Evolutionary conservation across 1,140 invertebrate species (phyloP), one percentile per base, ranked within the genome.

Genomic region (Leptinotarsa lineolata): DNA sequence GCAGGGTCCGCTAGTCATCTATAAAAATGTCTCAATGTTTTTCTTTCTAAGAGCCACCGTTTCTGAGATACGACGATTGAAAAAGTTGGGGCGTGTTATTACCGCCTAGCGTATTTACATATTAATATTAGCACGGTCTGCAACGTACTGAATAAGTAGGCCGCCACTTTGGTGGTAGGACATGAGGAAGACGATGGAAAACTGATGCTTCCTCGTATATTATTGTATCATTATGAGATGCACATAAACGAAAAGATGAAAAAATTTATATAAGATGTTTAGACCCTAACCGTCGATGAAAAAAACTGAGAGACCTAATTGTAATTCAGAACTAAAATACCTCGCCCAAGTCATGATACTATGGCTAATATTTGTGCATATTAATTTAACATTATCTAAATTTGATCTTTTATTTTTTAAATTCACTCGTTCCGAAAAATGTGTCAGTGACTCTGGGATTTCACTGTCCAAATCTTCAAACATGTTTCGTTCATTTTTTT

Each of bases 41-140:
- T n/a, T n/a, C n/a, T n/a, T n/a, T n/a, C n/a, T n/a, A n/a, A n/a
- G n/a, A n/a, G n/a, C n/a, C n/a, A n/a, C n/a, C n/a, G n/a, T n/a
- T n/a, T n/a, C n/a, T n/a, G n/a, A n/a, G n/a, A n/a, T n/a, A n/a
- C n/a, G n/a, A n/a, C n/a, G n/a, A n/a, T n/a, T n/a, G n/a, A n/a
- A n/a, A n/a, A n/a, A n/a, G n/a, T n/a, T n/a, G n/a, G n/a, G n/a
- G 78, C 15, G 83, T 82, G 54, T 84, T 83, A 77, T 81, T 74
- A 59, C 82, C 83, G 74, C 85, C 84, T 20, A 85, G 69, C 3
- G 82, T 84, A 81, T 80, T 77, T 39, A 83, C 81, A 81, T 84
- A n/a, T n/a, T 84, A 72, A 83, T 81, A 77, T 84, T 83, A 74
- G 80, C 82, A 82, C 85, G 85, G 61, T 85, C 81, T 74, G 66